A percentile compares a stretch with the other conserved stretches of the same genome.
Conservation (phyloP, 2,888 invertebrate species). For the Iphiclides podalirius region DNA sequence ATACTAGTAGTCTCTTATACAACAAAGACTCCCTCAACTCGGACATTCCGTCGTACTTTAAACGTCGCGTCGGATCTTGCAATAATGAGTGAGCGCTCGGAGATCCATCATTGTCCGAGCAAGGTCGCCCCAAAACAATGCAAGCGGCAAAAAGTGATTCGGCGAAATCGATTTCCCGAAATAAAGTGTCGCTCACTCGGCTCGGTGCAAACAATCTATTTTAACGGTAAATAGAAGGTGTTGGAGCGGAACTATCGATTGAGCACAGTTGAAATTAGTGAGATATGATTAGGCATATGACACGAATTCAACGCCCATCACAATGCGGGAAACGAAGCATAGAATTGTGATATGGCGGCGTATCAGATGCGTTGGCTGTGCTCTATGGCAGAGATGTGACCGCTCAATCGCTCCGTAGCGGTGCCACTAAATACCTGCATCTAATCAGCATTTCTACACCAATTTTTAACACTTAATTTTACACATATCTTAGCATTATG, state of each 20-base stretch:
- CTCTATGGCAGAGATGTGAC: conserved; percentile 64
- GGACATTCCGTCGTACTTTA: conserved; percentile 39
- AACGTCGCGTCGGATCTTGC: conserved; percentile 35
- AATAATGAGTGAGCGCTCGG: conserved; percentile 36
- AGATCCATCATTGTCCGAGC: conserved; percentile 64
- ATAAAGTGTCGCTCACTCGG: conserved; percentile 26
- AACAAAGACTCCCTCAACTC: conserved; percentile 38
- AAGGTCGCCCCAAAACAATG: conserved; percentile 59
- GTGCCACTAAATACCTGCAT: conserved; percentile 73
- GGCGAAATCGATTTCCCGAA: conserved; percentile 36
- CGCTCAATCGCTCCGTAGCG: conserved; percentile 60
- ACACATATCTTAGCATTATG: conserved; percentile 76
- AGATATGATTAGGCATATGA: conserved; percentile 77
- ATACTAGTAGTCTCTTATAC: conserved; percentile 66
- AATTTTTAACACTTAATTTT: conserved; percentile 79
- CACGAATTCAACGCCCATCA: conserved; percentile 71
- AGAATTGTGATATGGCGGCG: conserved; percentile 72
- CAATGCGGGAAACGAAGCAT: conserved; percentile 74
- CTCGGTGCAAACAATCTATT: conserved; percentile 20
- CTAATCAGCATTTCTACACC: conserved; percentile 80
- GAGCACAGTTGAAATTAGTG: conserved; percentile 61
- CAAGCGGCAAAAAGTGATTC: conserved; percentile 39
- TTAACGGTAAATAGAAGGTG: conserved; percentile 34
- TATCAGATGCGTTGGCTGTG: conserved; percentile 60
- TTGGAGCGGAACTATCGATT: conserved; percentile 58